A percentile compares a stretch with the other conserved stretches of the same genome.
These are phyloP conservation scores for Artemia sp. DNA, from an alignment of 2,888 invertebrate genomes.

Conservation along the genomic window DNA sequence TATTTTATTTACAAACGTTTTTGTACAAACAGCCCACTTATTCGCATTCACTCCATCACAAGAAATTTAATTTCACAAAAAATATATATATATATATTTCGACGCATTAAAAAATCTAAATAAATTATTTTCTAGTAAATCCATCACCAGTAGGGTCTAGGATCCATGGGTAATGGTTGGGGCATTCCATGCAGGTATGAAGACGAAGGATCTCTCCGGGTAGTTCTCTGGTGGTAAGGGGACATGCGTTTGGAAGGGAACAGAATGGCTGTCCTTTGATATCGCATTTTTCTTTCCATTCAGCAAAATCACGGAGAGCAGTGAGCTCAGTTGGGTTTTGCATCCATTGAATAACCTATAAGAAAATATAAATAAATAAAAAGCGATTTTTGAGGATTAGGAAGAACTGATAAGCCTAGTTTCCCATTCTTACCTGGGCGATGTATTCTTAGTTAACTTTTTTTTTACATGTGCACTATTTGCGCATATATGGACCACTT, in stretches of 20 bases:
- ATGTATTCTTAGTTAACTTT: no score
- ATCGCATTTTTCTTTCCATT: slow-evolving; percentile 90
- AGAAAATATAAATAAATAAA: slow-evolving; percentile 21
- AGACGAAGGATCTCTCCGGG: slow-evolving; percentile 79
- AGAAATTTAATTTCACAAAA: background rate
- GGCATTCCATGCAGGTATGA: slow-evolving; percentile 90
- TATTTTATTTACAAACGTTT: no score
- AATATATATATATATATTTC: background rate
- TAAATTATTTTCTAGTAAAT: slow-evolving; percentile 24
- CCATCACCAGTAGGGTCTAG: slow-evolving; percentile 86
- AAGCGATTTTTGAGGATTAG: background rate
- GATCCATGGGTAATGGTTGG: slow-evolving; percentile 87
- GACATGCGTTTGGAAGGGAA: slow-evolving; percentile 76
- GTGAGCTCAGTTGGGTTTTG: slow-evolving; percentile 78
- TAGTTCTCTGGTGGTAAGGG: slow-evolving; percentile 61
- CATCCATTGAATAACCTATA: slow-evolving; percentile 84
- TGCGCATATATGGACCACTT: no score
- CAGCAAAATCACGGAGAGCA: slow-evolving; percentile 70
- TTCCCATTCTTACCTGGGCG: no score
- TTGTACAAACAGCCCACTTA: no score
- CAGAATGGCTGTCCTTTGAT: slow-evolving; percentile 85
- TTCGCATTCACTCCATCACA: no score
- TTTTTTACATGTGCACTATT: background rate
- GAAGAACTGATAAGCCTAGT: no score
- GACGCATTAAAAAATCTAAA: slow-evolving; percentile 1